Base-by-base conservation (phyloP, 1,140 invertebrate species). In the Apis cerana region DNA sequence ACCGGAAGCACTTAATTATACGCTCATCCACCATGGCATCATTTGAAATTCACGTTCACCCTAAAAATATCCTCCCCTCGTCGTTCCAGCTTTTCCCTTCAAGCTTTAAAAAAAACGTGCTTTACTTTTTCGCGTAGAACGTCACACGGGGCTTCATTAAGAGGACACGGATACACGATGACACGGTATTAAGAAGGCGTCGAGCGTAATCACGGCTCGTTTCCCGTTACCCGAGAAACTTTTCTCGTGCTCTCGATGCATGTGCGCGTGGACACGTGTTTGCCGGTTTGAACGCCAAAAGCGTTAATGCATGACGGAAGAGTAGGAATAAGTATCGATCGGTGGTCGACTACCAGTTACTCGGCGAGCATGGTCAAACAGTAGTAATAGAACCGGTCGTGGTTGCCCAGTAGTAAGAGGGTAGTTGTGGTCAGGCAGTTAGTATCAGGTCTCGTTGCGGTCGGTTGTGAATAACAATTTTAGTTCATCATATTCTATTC, bases 391-490 rank as follows among this genome's bases (percentile, higher is more conserved):
- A 88, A 88, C 87, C 83, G 80, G 83, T 72, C 72, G 86, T 88
- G 86, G 87, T 88, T 80, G 85, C 86, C 83, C 87, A 88, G 86
- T 88, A 88, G 87, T 88, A 88, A 88, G 87, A 88, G 87, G 83
- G 87, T 64, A 88, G 83, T 87, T 88, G 87, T 59, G 87, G 87
- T 85, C 83, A 43, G 86, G 77, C 83, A 88, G 87, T 88, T 88
- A 88, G 86, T 88, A 88, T 85, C 87, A 83, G 87, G 70, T 82
- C 83, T 69, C 79, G 72, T 80, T 88, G 86, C 54, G 87, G 87
- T 88, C 76, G 56, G 52, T 72, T 56, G 78, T 83, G 83, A 85
- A 87, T 85, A 88, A 85, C 83, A 79, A 80, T 72, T 88, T 80
- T 85, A 85, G 82, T 88, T 85, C 75, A 85, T 88, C 86, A 80